phyloP scores from a whole-genome alignment of 2,113 vertebrate species.

The Ailurus styani region DNA sequence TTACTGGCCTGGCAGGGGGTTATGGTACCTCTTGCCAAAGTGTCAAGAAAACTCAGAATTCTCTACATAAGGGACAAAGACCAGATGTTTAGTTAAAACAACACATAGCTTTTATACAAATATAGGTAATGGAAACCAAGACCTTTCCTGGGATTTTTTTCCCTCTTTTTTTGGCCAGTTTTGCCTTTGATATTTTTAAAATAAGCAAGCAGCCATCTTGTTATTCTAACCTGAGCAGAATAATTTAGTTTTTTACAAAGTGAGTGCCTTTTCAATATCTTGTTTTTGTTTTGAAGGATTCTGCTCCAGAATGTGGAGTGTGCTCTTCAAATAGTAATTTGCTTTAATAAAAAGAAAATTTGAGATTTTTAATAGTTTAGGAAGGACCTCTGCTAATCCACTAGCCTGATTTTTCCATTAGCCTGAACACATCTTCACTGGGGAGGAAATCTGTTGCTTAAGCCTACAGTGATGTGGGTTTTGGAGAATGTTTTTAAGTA shows the following conservation, averaged over 20 bases:
- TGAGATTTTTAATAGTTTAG: neutral
- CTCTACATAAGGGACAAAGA: conserved; percentile 58
- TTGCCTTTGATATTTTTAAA: conserved; percentile 57
- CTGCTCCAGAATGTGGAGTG: neutral
- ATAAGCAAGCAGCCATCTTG: conserved; percentile 27
- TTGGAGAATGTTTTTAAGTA: neutral
- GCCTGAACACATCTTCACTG: neutral
- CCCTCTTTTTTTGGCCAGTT: neutral
- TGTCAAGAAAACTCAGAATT: conserved; percentile 64
- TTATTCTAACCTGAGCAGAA: neutral
- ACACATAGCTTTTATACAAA: conserved; percentile 51
- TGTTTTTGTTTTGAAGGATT: conserved; percentile 10
- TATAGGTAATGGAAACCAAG: conserved; percentile 53
- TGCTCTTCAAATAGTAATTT: conserved; percentile 17
- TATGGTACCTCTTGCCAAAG: conserved; percentile 64
- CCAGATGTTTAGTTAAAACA: conserved; percentile 73
- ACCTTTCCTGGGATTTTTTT: neutral
- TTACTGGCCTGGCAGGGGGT: conserved; percentile 67
- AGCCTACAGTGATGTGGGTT: neutral
- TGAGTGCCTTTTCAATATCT: neutral
- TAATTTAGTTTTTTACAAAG: neutral
- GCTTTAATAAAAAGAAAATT: neutral
- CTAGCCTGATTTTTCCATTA: neutral
- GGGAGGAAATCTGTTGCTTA: neutral
- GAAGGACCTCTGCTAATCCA: neutral